Base-by-base conservation (phyloP, 2,113 vertebrate species). In the Piaya cayana region DNA sequence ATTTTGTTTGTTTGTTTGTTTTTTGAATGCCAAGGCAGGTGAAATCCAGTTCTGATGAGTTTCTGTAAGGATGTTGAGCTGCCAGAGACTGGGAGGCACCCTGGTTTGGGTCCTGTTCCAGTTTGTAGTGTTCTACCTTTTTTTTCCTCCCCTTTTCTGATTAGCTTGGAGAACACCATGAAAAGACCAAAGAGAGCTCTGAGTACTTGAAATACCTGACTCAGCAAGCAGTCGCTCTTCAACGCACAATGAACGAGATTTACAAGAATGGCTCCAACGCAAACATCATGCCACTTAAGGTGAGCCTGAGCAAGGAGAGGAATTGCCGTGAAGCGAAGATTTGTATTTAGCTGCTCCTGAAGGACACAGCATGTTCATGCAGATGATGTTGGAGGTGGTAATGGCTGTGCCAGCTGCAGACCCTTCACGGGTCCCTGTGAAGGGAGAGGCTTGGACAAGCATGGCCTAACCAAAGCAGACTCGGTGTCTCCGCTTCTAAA, bases 201-300 rank as follows among this genome's bases (percentile, higher is more conserved):
- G 99, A 99, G 97, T 99, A 99, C 97, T 97, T 99, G 97, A 99
- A 99, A 97, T 99, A 99, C 97, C 99, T 99, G 95, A 99, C 99
- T 9, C 99, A 99, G 97, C 99, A 99, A 87, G 99, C 99, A 1
- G 99, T 99, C 3, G 99, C 99, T 65, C 98, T 99, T 85, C 99
- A 99, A 97, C 99, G 99, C 97, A 99, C 99, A 88, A 99, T 99
- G 99, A 99, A 99, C 1, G 99, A 99, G 96, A 99, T 99, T 94
- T 99, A 99, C 98, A 99, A 99, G 97, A 99, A 99, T 0, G 99
- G 99, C 96, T 99, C 99, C 95, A 99, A 98, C 0, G 99, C 99
- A 58, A 99, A 99, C 97, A 99, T 99, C 97, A 98, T 98, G 93
- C 99, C 99, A 2, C 98, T 99, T 21, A 99, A 99, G 98, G 99